A percentile compares a stretch with the other conserved stretches of the same genome.
Evolutionary conservation across 1,140 invertebrate genomes (phyloP).

Genomic region (Pogonus chalceus): DNA sequence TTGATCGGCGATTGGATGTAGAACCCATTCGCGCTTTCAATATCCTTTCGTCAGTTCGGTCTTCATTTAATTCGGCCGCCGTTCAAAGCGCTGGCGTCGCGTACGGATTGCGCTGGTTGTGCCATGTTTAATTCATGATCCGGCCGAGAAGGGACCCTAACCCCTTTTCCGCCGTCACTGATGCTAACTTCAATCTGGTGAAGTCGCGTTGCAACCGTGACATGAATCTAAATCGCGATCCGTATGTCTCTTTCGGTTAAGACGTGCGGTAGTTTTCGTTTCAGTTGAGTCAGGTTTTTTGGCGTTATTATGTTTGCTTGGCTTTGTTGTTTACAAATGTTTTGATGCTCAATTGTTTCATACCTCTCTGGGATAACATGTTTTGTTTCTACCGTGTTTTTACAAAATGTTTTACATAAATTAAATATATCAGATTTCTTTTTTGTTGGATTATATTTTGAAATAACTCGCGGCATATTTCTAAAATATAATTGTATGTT

Average conservation of each 20-base stretch:
- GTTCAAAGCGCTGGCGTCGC: neutral
- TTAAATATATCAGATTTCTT: no score
- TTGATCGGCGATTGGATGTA: no score
- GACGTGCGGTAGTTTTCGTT: neutral
- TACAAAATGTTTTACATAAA: no score
- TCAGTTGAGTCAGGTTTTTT: neutral
- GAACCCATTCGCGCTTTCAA: no score
- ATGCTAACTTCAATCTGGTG: slow-evolving; percentile 6
- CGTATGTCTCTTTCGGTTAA: neutral
- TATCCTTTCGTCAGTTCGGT: neutral
- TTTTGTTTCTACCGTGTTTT: no score
- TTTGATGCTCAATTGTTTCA: neutral
- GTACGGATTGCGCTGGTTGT: neutral
- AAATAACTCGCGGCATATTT: no score
- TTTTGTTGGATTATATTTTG: no score
- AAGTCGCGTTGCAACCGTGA: neutral
- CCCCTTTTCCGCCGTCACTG: neutral
- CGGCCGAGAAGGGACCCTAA: neutral
- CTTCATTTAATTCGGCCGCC: slow-evolving; percentile 4
- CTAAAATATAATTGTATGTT: no score
- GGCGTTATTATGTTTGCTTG: neutral
- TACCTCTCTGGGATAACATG: no score
- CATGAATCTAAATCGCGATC: neutral
- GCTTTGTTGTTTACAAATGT: neutral
- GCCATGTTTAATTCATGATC: slow-evolving; percentile 4